Evolutionary conservation across 30 jellyfish, hydroid and myxozoan species (phyloP).

Genomic region (Chironex yamaguchii): DNA sequence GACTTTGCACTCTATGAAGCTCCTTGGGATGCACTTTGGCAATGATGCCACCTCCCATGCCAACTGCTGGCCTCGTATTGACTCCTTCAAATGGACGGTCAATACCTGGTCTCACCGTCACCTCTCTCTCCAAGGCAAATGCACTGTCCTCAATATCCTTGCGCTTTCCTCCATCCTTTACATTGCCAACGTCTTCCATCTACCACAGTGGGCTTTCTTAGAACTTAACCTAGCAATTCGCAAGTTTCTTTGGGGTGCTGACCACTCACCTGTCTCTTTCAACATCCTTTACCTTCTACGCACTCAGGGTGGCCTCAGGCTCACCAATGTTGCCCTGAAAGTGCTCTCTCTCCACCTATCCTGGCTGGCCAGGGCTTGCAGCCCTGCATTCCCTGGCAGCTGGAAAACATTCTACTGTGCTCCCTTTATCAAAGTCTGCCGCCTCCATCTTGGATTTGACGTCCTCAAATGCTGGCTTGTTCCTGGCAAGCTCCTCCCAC

Average conservation of each 20-base stretch:
- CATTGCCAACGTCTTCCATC: neutral
- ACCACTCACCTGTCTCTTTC: neutral
- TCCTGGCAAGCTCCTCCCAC: too few species aligned
- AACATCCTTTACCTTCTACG: neutral
- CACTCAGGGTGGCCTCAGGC: neutral
- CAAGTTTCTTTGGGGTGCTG: neutral
- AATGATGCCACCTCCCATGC: neutral
- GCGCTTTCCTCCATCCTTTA: neutral
- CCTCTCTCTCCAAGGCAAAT: constrained; percentile 9
- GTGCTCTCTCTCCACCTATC: neutral
- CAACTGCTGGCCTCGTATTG: neutral
- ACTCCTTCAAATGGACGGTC: neutral
- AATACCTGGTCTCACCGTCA: neutral
- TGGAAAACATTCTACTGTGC: too few species aligned
- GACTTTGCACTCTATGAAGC: neutral
- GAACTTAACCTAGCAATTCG: neutral
- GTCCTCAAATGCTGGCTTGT: too few species aligned
- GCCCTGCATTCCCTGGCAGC: too few species aligned
- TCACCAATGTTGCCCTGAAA: neutral
- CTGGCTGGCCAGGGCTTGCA: too few species aligned
- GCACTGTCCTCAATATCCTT: neutral
- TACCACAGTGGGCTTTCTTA: neutral
- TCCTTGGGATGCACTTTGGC: constrained; percentile 13
- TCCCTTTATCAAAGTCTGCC: too few species aligned
- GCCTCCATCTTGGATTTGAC: too few species aligned